Evolutionary conservation across 2,113 vertebrate species (phyloP), one percentile per base, ranked within the genome.

Genomic region (Trematomus loennbergii): DNA sequence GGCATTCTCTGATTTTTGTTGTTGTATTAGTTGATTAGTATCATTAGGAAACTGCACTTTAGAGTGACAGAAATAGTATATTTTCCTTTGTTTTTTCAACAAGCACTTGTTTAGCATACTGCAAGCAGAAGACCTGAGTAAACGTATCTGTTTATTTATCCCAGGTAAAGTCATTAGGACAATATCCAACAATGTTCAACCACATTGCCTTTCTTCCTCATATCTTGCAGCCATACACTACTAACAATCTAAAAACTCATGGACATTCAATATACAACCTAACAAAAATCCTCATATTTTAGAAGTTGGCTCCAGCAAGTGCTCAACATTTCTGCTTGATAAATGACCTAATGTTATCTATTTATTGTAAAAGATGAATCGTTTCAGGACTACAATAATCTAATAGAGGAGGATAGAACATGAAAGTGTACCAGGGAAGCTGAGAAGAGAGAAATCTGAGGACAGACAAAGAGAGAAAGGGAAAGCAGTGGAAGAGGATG

Each of bases 391-490:
- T 45, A 58, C 55, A 82, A 69, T 29, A 0, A 18, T 49, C 53
- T 22, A 60, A 71, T 82, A 9, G 12, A 54, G 33, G 18, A 52
- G 40, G 60, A 29, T 50, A 13, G 7, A 61, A 25, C 52, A 67
- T 16, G 43, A 18, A 70, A 63, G 63, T 71, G 16, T 33, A 55
- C 15, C 43, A 40, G 53, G 29, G 52, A 63, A 59, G 60, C 71
- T 18, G 50, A 73, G 48, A 36, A 60, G 46, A 79, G 52, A 73
- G 50, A 73, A 15, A 70, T 46, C 53, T 79, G 36, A 16, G 69
- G 60, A 70, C 48, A 60, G 71, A 61, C 45, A 75, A 57, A 58
- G 33, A 46, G 25, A 72, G 29, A 70, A 40, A 50, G 13, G 40
- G 48, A 55, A 78, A 60, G 75, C 60, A 43, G 60, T 11, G 4